Conservation (phyloP, 2,888 invertebrate species). For the Noctua janthe region DNA sequence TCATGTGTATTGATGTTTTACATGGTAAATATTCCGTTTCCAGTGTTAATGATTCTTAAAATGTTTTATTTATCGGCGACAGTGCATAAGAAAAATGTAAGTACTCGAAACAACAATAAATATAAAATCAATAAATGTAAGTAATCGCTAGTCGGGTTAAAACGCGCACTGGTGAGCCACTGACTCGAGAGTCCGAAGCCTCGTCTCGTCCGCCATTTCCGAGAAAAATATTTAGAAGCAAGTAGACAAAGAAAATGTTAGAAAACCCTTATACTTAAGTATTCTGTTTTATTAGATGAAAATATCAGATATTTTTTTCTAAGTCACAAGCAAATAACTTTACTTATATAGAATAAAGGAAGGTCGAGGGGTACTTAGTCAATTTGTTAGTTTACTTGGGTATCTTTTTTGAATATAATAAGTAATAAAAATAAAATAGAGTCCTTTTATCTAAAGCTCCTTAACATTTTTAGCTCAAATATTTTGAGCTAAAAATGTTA, state of each 20-base stretch:
- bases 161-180: background rate
- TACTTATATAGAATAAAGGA: background rate
- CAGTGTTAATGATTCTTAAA: no score
- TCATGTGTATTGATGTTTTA: no score
- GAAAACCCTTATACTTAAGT: background rate
- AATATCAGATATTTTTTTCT: background rate
- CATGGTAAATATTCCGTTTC: no score
- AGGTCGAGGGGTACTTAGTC: background rate
- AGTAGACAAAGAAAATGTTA: background rate
- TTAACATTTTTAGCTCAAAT: no score
- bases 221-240: background rate
- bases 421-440: background rate
- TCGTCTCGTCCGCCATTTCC: background rate
- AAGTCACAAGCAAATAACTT: background rate
- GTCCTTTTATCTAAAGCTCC: background rate
- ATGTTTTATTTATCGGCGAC: no score
- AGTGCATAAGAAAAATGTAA: no score
- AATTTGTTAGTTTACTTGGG: background rate
- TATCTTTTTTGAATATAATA: background rate
- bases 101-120: background rate
- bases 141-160: background rate
- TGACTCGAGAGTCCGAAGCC: background rate
- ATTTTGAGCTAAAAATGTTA: background rate
- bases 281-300: background rate
- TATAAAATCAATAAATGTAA: background rate